Evolutionary conservation across 2,113 vertebrate species (phyloP).

Genomic region (rat (Rattus norvegicus)): GRCr8 NC_086019.1:206300001-206300500

Average conservation of each 20-base stretch:
- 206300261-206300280: accelerated
- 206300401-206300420: not conserved
- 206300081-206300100: slow-evolving; percentile 88
- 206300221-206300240: accelerated
- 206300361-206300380: not conserved
- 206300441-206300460: not conserved
- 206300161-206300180: not conserved
- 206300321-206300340: not conserved
- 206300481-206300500: too few species aligned
- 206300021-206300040: slow-evolving; percentile 91
- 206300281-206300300: not conserved
- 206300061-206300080: slow-evolving; percentile 91
- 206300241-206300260: not conserved
- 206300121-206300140: not conserved
- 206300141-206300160: accelerated
- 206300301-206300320: too few species aligned
- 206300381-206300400: accelerated
- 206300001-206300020: slow-evolving; percentile 82
- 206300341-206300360: not conserved
- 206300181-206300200: accelerated
- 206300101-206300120: slow-evolving; percentile 86
- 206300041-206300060: slow-evolving; percentile 90
- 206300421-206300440: not conserved
- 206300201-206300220: not conserved
- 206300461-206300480: accelerated